Evolutionary conservation across 2,113 vertebrate genomes (phyloP).

Genomic region (Laticauda laticaudata): DNA sequence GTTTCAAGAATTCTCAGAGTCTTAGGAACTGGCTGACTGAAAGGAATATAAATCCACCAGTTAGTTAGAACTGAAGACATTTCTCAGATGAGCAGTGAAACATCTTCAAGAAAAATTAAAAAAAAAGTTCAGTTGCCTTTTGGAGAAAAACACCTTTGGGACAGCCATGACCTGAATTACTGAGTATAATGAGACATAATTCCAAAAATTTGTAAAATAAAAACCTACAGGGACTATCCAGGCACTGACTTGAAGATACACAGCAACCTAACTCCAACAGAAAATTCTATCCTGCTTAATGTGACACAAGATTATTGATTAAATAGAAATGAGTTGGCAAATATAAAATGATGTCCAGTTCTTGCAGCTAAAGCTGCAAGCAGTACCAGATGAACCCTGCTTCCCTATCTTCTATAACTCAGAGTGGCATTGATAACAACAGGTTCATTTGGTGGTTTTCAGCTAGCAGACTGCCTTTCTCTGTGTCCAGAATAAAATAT

Average conservation of each 20-base stretch:
- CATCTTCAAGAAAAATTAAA: not conserved
- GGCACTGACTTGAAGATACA: not conserved
- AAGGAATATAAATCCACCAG: not conserved
- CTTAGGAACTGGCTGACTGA: not conserved
- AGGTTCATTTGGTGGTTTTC: constrained; percentile 30
- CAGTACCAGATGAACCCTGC: constrained; percentile 12
- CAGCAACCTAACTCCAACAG: constrained; percentile 34
- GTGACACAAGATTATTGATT: constrained; percentile 54
- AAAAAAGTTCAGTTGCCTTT: not conserved
- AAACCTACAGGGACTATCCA: not conserved
- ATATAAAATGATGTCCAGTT: not conserved
- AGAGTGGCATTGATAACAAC: constrained; percentile 35
- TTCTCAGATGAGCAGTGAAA: not conserved
- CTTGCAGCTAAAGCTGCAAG: constrained; percentile 44
- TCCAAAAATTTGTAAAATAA: not conserved
- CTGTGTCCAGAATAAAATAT: constrained; percentile 23
- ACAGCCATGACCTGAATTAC: not conserved
- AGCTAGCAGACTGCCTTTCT: not conserved
- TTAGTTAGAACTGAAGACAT: not conserved
- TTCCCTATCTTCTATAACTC: not conserved
- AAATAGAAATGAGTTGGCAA: constrained; percentile 39
- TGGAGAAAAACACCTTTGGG: not conserved
- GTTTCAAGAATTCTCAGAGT: not conserved
- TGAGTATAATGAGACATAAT: not conserved
- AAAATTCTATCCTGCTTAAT: constrained; percentile 43